These are phyloP conservation scores for Deilephila elpenor DNA, from an alignment of 2,888 invertebrate genomes.

Conservation along the genomic window DNA sequence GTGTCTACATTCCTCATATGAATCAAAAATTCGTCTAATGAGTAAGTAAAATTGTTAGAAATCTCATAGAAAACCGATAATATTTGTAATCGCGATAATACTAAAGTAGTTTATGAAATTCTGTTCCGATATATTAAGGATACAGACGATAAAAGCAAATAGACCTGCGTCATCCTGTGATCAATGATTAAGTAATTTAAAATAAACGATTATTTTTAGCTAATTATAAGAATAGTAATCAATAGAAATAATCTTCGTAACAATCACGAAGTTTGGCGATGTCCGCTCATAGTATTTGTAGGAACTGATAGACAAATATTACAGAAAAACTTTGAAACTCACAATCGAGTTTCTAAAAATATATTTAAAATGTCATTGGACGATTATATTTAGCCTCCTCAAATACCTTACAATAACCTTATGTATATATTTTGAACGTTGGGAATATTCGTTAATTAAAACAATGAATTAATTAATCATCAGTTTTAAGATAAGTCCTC, in stretches of 20 bases:
- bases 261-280: too few relatives aligned
- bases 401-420: not conserved
- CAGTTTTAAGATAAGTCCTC: not conserved
- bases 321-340: too few relatives aligned
- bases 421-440: too few relatives aligned
- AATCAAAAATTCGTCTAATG: not conserved
- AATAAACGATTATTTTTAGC: too few relatives aligned
- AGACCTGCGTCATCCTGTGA: not conserved
- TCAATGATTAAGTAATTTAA: too few relatives aligned
- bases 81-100: not conserved
- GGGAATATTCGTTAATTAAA: not conserved
- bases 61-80: not conserved
- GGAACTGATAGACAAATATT: too few relatives aligned
- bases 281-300: too few relatives aligned
- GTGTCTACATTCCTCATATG: not conserved
- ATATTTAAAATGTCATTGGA: too few relatives aligned
- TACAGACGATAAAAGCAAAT: not conserved
- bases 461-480: not conserved
- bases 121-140: not conserved
- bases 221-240: too few relatives aligned
- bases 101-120: not conserved
- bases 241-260: too few relatives aligned
- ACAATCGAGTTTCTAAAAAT: too few relatives aligned
- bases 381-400: not conserved
- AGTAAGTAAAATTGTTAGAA: not conserved